phyloP scores from a whole-genome alignment of 2,888 invertebrate genomes.

The Brachycybe producta region DNA sequence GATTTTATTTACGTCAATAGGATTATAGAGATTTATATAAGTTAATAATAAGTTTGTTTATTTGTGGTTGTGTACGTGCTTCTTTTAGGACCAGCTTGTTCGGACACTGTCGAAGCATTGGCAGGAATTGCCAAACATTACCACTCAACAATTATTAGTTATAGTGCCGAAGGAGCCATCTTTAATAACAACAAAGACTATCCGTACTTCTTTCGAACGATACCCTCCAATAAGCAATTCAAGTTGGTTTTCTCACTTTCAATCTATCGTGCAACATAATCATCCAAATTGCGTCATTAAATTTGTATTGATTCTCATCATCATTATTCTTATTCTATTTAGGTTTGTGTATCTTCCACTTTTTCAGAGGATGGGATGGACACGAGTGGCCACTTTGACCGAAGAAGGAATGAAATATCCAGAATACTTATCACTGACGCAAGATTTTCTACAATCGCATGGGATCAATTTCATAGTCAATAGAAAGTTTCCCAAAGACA shows the following conservation, averaged over 20 bases:
- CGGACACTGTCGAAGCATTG: slow-evolving; percentile 65
- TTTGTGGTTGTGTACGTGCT: too few species aligned
- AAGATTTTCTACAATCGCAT: slow-evolving; percentile 47
- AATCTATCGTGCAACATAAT: neutral
- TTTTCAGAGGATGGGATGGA: slow-evolving; percentile 50
- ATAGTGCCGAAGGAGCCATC: slow-evolving; percentile 61
- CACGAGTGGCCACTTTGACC: slow-evolving; percentile 56
- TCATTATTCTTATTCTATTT: too few species aligned
- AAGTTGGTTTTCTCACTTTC: slow-evolving; percentile 39
- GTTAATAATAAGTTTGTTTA: too few species aligned
- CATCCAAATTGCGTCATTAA: neutral
- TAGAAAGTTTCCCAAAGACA: slow-evolving; percentile 51
- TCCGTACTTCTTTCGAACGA: slow-evolving; percentile 66
- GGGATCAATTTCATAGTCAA: slow-evolving; percentile 52
- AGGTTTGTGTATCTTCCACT: slow-evolving; percentile 50
- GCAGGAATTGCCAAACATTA: slow-evolving; percentile 62
- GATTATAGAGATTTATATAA: too few species aligned
- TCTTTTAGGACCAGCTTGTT: slow-evolving; percentile 54
- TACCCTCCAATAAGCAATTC: slow-evolving; percentile 60
- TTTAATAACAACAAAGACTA: slow-evolving; percentile 53
- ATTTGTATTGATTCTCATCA: too few species aligned
- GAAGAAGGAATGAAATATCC: slow-evolving; percentile 68
- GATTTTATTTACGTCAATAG: too few species aligned
- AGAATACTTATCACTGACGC: slow-evolving; percentile 58
- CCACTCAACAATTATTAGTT: slow-evolving; percentile 57